phyloP scores from a whole-genome alignment of 2,113 vertebrate genomes.

The rat (Rattus norvegicus) region GRCr8 NC_086022.1:124767501-124768000 shows the following conservation, averaged over 20 bases:
- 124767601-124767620: neutral
- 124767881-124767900: neutral
- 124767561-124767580: neutral
- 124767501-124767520: neutral
- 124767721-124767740: neutral
- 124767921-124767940: neutral
- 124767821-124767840: neutral
- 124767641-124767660: no score
- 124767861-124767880: neutral
- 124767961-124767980: neutral
- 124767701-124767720: neutral
- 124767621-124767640: neutral
- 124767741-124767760: neutral
- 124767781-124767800: neutral
- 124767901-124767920: neutral
- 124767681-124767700: neutral
- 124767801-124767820: neutral
- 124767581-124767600: neutral
- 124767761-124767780: rapidly evolving
- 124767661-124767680: neutral
- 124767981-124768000: no score
- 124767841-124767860: neutral
- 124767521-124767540: neutral
- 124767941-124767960: neutral
- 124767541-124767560: neutral